Evolutionary conservation across 2,113 vertebrate species (phyloP).

Genomic region (Lanius collurio): DNA sequence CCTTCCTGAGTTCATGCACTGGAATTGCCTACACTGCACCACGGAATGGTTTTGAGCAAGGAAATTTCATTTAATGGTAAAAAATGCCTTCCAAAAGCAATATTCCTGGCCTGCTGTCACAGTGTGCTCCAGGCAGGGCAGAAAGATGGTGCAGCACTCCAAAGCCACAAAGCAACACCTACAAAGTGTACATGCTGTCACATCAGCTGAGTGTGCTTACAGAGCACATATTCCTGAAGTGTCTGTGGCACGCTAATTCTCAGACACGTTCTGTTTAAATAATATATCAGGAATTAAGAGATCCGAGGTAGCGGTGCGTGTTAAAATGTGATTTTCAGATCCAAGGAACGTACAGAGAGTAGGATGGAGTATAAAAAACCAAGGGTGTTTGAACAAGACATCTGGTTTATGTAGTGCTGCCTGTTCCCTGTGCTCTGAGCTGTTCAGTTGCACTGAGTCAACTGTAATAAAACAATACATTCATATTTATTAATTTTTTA

Average conservation of each 20-base stretch:
- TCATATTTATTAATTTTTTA: constrained; percentile 45
- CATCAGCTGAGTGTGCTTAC: background rate
- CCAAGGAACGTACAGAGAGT: background rate
- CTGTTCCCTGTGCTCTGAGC: constrained; percentile 12
- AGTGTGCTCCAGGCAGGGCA: background rate
- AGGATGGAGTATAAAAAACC: background rate
- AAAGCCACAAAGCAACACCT: background rate
- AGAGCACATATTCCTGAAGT: background rate
- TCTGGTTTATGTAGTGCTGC: constrained; percentile 8
- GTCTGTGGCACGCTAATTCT: background rate
- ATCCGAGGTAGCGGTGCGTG: background rate
- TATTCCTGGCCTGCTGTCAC: background rate
- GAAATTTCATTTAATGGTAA: background rate
- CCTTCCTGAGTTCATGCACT: background rate
- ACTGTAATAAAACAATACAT: constrained; percentile 35
- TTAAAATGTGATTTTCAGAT: background rate
- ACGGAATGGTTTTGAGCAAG: background rate
- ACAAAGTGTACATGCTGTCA: background rate
- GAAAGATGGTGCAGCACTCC: background rate
- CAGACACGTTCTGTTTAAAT: background rate
- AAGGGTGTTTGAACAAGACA: constrained; percentile 1
- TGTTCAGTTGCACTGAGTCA: background rate
- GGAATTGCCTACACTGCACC: background rate
- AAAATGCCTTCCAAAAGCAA: background rate
- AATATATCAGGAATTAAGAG: constrained; percentile 8